Conservation (phyloP, 2,797 vertebrate genomes). For the Petrocephalus schoutedeni region DNA sequence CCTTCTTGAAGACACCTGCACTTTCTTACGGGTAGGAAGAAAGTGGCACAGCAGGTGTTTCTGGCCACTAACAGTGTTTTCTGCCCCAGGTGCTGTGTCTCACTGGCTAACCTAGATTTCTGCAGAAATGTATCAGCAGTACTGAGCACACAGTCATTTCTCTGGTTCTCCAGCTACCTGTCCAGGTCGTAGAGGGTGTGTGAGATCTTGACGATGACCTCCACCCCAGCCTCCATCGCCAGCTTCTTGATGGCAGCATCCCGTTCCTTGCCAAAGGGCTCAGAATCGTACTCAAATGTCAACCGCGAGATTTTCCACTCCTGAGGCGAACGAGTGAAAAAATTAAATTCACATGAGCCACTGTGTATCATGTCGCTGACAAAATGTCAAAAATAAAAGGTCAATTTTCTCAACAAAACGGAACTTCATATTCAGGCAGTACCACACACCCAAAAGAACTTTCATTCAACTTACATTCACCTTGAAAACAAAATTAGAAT, state of each 20-base stretch:
- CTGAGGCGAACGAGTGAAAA: constrained; percentile 28
- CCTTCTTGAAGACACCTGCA: not conserved
- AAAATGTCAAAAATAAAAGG: not conserved
- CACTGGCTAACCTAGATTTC: not conserved
- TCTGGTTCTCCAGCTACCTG: constrained; percentile 29
- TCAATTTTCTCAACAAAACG: not conserved
- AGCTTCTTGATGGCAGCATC: constrained; percentile 49
- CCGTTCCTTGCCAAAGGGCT: constrained; percentile 50
- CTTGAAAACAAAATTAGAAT: not conserved
- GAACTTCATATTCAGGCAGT: not conserved
- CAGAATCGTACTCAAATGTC: constrained; percentile 49
- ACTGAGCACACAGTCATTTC: not conserved
- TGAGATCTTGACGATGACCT: constrained; percentile 42
- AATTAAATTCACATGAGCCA: not conserved
- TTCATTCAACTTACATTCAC: not conserved
- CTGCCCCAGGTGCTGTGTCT: not conserved
- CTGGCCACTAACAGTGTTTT: not conserved
- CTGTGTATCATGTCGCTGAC: not conserved
- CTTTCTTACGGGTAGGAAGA: not conserved
- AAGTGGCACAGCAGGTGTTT: not conserved
- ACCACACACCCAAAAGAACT: not conserved
- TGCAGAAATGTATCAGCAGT: not conserved
- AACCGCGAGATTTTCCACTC: constrained; percentile 47
- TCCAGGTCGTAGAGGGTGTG: constrained; percentile 52
- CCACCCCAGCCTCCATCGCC: constrained; percentile 45